phyloP scores from a whole-genome alignment of 2,797 vertebrate species.

The Malacoraja senta region DNA sequence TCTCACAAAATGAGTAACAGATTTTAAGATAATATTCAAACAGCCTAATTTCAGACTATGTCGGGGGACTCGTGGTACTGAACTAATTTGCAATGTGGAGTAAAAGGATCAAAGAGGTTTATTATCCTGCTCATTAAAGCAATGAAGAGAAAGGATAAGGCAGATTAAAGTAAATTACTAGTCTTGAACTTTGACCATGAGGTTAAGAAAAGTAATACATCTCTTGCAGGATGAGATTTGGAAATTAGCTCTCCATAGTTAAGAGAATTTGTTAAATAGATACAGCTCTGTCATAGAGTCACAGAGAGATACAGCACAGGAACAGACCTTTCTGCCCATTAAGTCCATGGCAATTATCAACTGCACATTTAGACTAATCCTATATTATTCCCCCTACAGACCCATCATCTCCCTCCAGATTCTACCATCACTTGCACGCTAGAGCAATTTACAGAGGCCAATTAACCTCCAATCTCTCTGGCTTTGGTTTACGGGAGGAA shows the following conservation, averaged over 20 bases:
- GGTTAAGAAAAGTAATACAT: neutral
- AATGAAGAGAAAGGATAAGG: slow-evolving; percentile 2
- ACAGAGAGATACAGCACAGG: too few species aligned
- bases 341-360: too few species aligned
- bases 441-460: too few species aligned
- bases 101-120: slow-evolving; percentile 25
- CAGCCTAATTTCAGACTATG: slow-evolving; percentile 20
- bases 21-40: neutral
- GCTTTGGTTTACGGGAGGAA: too few species aligned
- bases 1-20: neutral
- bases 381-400: too few species aligned
- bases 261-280: neutral
- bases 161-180: slow-evolving; percentile 21
- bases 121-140: slow-evolving; percentile 17
- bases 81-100: neutral
- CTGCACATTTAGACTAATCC: too few species aligned
- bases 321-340: too few species aligned
- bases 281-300: neutral
- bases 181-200: slow-evolving; percentile 3
- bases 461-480: too few species aligned
- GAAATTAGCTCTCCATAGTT: neutral
- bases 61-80: neutral
- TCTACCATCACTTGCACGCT: too few species aligned
- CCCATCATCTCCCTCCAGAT: too few species aligned
- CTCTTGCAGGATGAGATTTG: neutral